These are phyloP conservation scores for Oostethus manadensis DNA, from an alignment of 2,113 vertebrate species.

Conservation along the genomic window DNA sequence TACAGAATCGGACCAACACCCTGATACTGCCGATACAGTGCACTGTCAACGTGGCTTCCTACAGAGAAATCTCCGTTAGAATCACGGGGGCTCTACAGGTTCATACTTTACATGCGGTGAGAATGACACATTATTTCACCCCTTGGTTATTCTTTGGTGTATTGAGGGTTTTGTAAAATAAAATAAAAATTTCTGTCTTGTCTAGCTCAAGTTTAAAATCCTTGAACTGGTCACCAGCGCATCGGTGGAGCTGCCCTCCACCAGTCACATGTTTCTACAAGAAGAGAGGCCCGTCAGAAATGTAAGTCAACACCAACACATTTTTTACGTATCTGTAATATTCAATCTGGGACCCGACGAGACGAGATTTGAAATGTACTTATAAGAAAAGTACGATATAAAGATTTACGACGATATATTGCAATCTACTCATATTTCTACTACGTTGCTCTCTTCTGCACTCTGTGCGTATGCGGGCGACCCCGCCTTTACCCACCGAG, in stretches of 20 bases:
- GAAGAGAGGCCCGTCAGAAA: slow-evolving; percentile 70
- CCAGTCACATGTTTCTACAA: slow-evolving; percentile 68
- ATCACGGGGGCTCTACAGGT: slow-evolving; percentile 78
- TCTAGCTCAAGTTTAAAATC: slow-evolving; percentile 74
- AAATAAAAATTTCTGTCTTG: slow-evolving; percentile 15
- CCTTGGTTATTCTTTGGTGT: background rate
- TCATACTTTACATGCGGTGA: slow-evolving; percentile 80
- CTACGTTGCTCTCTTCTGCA: too few species aligned
- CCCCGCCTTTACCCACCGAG: too few species aligned
- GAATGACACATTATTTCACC: slow-evolving; percentile 28
- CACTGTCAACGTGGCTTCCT: slow-evolving; percentile 71
- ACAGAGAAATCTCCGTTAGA: slow-evolving; percentile 68
- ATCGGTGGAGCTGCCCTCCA: slow-evolving; percentile 63
- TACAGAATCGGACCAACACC: slow-evolving; percentile 84
- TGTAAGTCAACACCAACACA: slow-evolving; percentile 67
- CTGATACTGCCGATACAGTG: slow-evolving; percentile 79
- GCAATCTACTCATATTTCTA: too few species aligned
- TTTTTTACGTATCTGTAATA: too few species aligned
- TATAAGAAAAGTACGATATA: too few species aligned
- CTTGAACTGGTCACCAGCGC: slow-evolving; percentile 70
- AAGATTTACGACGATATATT: too few species aligned
- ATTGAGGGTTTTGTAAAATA: background rate
- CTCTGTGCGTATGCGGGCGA: too few species aligned
- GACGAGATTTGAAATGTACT: too few species aligned
- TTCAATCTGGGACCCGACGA: too few species aligned